Base-by-base conservation (phyloP, 2,888 invertebrate species). In the Lasioglossum calceatum region DNA sequence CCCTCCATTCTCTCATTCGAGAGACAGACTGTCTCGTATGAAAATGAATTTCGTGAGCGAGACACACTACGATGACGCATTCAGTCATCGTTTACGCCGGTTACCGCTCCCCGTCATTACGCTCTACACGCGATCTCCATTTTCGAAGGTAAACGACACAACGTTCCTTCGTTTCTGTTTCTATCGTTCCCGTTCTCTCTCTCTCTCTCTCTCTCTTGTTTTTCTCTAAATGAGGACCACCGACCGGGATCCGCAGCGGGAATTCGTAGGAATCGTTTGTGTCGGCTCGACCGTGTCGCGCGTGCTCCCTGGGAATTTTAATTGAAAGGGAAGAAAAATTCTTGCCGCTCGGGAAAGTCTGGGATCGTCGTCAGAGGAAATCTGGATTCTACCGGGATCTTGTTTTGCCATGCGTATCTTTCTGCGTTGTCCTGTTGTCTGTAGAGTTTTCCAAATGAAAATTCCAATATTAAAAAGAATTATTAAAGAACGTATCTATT, bases 21-120 rank as follows among this genome's bases (percentile, higher is more conserved):
- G 32, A 10, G 39, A 54, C 70, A 73, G 58, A 71, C 39, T 67
- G 67, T 78, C 71, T 70, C 44, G 70, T 70, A 73, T 67, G n/a
- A 79, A 71, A 83, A 81, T 79, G 74, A 74, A 64, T 74, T 74
- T 74, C 72, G 64, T 36, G 36, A 50, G 77, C 77, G 58, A 79
- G 71, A 71, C 39, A 42, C 72, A 54, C 81, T 23, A 76, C 67
- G 76, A 64, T 71, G 70, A 70, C 54, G 81, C 47, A 39, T 76
- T 54, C 81, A 81, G 81, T 80, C 79, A 80, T 74, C 79, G 64
- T 80, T 80, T 36, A 39, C 47, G 64, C 61, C 27, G 61, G 54
- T 47, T 73, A 67, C 27, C 50, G 79, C 74, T 50, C 74, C 79
- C 74, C 79, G 47, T 74, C 72, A 74, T 80, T 80, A 74, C 61